A percentile compares a stretch with the other conserved stretches of the same genome.
Conservation (phyloP, 23 tunicate species). For the Oikopleura dioica region DNA sequence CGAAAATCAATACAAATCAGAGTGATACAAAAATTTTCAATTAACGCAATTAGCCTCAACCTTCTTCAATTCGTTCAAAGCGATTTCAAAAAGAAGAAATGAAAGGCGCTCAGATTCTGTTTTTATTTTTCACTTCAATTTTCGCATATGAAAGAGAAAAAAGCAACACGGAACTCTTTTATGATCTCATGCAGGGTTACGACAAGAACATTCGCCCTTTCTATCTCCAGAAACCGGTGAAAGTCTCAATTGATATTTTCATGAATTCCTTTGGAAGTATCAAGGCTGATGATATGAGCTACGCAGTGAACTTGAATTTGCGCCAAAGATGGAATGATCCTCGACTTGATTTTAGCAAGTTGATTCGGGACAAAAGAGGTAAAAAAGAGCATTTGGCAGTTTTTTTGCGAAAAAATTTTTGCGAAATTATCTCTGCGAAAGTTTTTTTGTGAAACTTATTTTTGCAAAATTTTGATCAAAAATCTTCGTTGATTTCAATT, state of each 20-base stretch:
- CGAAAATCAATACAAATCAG: no score
- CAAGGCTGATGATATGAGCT: conserved; percentile 8
- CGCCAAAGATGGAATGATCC: conserved; percentile 83
- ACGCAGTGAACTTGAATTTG: conserved; percentile 32
- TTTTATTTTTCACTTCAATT: no score
- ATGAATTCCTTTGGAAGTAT: conserved; percentile 5
- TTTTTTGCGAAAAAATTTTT: neutral
- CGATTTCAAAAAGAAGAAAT: no score
- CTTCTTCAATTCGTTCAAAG: no score
- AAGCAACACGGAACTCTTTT: neutral
- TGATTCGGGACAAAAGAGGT: no score
- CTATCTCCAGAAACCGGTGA: neutral
- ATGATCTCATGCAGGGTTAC: neutral
- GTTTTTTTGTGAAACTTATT: no score
- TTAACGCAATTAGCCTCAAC: no score
- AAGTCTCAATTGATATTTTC: conserved; percentile 3
- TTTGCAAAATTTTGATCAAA: no score
- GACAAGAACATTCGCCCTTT: neutral
- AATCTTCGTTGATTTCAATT: no score
- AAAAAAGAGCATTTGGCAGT: neutral
- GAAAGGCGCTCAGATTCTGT: no score
- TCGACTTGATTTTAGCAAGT: conserved; percentile 28
- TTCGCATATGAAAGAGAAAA: no score
- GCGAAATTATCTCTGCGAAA: neutral
- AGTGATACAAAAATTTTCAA: no score